phyloP scores from a whole-genome alignment of 2,113 vertebrate genomes.

The Sphaerodactylus townsendi region DNA sequence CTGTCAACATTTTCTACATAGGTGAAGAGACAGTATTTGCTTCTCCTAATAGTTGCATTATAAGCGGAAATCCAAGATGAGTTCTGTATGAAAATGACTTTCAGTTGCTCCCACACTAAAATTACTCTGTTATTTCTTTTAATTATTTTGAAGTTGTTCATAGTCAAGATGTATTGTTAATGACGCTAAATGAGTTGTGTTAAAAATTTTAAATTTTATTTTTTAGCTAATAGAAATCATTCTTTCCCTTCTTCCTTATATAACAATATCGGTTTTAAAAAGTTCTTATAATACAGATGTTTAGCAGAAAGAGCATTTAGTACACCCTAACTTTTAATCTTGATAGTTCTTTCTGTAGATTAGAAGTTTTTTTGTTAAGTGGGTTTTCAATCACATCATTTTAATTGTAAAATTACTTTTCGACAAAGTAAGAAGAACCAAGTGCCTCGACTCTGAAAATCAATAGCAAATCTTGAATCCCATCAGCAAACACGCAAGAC shows the following conservation, averaged over 20 bases:
- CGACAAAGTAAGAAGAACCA: constrained; percentile 42
- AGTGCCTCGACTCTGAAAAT: constrained; percentile 62
- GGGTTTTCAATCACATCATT: constrained; percentile 33
- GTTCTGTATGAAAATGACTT: neutral
- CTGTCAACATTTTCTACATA: too few relatives aligned
- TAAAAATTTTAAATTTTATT: neutral
- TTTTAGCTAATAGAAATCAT: neutral
- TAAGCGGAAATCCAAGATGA: neutral
- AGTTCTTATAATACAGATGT: neutral
- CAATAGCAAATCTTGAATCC: constrained; percentile 63
- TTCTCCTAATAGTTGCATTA: neutral
- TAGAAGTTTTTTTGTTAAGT: neutral
- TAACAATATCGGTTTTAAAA: neutral
- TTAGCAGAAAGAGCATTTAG: constrained; percentile 20
- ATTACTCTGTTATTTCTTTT: neutral
- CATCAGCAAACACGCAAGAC: constrained; percentile 39
- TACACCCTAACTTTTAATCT: neutral
- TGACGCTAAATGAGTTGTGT: neutral
- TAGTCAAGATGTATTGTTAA: neutral
- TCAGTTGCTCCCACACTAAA: neutral
- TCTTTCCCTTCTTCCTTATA: neutral
- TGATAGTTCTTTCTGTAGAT: neutral
- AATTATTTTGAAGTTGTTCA: neutral
- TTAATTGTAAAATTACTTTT: constrained; percentile 52
- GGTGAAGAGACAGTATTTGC: neutral